Percentiles rank a stretch among this genome's conserved stretches.
These are phyloP conservation scores for Flexamia atlantica DNA, from an alignment of 2,888 invertebrate genomes.

Conservation along the genomic window DNA sequence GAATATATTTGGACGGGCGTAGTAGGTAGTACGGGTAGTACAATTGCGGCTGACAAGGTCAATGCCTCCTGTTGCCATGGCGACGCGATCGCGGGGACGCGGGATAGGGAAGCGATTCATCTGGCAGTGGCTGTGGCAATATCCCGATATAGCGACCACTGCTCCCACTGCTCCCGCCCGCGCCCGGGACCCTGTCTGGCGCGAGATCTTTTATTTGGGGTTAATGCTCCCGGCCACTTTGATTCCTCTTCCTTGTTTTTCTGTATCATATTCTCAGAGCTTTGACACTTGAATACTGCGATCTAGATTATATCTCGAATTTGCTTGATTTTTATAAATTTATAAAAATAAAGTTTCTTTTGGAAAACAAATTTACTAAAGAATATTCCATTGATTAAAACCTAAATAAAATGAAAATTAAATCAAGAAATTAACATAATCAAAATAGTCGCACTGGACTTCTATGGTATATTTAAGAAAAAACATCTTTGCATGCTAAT, in stretches of 20 bases:
- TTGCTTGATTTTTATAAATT: too few relatives aligned
- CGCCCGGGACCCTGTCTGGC: neutral
- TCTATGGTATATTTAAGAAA: too few relatives aligned
- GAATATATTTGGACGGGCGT: neutral
- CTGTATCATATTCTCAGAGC: neutral
- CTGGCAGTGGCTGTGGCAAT: conserved; percentile 9
- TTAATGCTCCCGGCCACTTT: neutral
- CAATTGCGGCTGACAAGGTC: conserved; percentile 37
- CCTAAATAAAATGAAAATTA: too few relatives aligned
- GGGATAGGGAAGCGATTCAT: conserved; percentile 38
- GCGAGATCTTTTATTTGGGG: conserved; percentile 11
- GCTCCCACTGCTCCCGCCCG: neutral
- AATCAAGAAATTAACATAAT: too few relatives aligned
- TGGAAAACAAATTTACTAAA: too few relatives aligned
- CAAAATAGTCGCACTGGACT: too few relatives aligned
- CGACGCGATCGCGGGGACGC: conserved; percentile 24
- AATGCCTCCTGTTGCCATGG: conserved; percentile 47
- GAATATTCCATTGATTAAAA: too few relatives aligned
- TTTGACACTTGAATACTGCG: too few relatives aligned
- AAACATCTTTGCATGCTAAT: too few relatives aligned
- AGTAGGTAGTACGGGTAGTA: conserved; percentile 4
- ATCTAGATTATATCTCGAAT: too few relatives aligned
- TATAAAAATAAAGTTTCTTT: too few relatives aligned
- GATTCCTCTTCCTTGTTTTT: neutral
- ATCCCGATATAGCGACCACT: conserved; percentile 8